Conservation (phyloP, 2,113 vertebrate species). For the Xiphophorus maculatus region DNA sequence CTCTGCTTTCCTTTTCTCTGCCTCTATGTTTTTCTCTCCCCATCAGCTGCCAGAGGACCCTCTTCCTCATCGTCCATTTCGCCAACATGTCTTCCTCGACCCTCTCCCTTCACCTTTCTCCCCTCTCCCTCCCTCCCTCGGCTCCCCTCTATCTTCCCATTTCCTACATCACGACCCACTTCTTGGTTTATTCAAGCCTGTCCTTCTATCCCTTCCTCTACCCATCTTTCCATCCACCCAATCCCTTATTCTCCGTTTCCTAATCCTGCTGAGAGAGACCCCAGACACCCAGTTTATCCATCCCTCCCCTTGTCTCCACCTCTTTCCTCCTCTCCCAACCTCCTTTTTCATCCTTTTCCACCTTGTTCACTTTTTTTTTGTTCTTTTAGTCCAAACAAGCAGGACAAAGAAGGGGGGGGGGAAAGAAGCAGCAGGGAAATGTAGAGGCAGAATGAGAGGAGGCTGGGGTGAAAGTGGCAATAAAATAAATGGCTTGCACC, state of each 20-base stretch:
- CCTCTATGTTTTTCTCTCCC: constrained; percentile 75
- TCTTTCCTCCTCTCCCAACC: not conserved
- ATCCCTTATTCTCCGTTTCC: constrained; percentile 71
- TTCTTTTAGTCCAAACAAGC: constrained; percentile 11
- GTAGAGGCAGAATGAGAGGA: constrained; percentile 37
- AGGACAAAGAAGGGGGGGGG: not conserved
- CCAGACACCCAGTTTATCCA: constrained; percentile 69
- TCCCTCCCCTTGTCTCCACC: constrained; percentile 58
- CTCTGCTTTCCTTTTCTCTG: constrained; percentile 37
- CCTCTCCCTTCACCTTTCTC: constrained; percentile 25
- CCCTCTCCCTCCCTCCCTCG: constrained; percentile 26
- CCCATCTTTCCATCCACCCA: constrained; percentile 64
- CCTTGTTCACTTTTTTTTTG: constrained; percentile 54
- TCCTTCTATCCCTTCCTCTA: constrained; percentile 70
- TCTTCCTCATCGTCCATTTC: constrained; percentile 1
- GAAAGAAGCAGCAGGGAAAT: constrained; percentile 35
- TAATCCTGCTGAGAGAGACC: constrained; percentile 71
- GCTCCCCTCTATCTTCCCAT: constrained; percentile 67
- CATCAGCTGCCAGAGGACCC: constrained; percentile 51
- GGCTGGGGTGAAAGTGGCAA: constrained; percentile 62
- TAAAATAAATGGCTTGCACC: constrained; percentile 87
- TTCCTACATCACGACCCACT: constrained; percentile 74
- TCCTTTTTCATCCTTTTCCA: constrained; percentile 26
- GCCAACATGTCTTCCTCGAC: constrained; percentile 53
- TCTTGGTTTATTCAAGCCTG: constrained; percentile 75